Evolutionary conservation across 2,113 vertebrate genomes (phyloP).

Genomic region (Tachycineta bicolor): DNA sequence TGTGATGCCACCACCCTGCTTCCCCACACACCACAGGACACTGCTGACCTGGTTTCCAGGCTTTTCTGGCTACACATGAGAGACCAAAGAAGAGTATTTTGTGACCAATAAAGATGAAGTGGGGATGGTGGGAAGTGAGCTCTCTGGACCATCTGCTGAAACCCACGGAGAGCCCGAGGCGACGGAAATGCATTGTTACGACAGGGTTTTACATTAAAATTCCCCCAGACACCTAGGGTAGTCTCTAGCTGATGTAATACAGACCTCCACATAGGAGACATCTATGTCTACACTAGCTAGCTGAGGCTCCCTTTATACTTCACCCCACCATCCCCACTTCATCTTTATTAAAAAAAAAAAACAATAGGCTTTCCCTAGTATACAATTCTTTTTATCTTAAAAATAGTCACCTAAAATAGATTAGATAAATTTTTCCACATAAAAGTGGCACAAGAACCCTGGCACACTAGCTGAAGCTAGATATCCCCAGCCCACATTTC

Average conservation of each 20-base stretch:
- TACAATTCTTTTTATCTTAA: conserved; percentile 5
- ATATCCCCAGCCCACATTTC: not conserved
- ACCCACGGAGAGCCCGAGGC: not conserved
- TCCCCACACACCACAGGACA: not conserved
- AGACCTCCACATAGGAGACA: not conserved
- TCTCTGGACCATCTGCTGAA: not conserved
- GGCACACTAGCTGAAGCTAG: not conserved
- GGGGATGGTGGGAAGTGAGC: not conserved
- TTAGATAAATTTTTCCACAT: not conserved
- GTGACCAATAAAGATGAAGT: not conserved
- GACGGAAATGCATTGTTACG: not conserved
- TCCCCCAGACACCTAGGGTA: not conserved
- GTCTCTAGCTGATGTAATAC: not conserved
- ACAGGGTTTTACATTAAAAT: not conserved
- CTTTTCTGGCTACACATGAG: not conserved
- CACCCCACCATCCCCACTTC: no score
- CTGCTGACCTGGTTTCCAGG: not conserved
- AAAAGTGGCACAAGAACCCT: not conserved
- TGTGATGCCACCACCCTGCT: not conserved
- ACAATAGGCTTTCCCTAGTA: not conserved
- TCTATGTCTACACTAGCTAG: not conserved
- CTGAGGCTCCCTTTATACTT: not conserved
- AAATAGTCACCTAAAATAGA: conserved; percentile 25
- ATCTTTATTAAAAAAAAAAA: not conserved
- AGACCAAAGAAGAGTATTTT: not conserved